Percentiles rank a stretch among this genome's conserved stretches.
Conservation (phyloP, 1,140 invertebrate species). For the Drosophila kanapiae region DNA sequence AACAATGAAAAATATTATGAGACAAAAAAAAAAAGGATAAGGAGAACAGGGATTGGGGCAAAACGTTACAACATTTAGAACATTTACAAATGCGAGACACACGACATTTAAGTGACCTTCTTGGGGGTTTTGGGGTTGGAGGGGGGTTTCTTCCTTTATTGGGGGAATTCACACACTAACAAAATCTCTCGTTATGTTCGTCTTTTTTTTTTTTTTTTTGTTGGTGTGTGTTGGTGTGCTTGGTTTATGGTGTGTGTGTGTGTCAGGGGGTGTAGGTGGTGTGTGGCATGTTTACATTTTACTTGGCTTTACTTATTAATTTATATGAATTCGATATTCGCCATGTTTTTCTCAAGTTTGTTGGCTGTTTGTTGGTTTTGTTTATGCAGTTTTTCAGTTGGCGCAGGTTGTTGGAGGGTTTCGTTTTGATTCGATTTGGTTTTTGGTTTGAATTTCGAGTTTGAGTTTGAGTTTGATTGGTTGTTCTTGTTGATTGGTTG, state of each 20-base stretch:
- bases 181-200: conserved; percentile 28
- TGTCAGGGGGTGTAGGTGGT: conserved; percentile 10
- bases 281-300: conserved; percentile 50
- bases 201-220: conserved; percentile 14
- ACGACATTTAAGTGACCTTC: conserved; percentile 61
- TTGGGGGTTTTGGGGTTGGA: background rate
- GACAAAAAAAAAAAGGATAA: conserved; percentile 15
- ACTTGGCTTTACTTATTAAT: conserved; percentile 72
- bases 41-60: conserved; percentile 1
- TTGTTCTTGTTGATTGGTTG: conserved; percentile 32
- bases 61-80: conserved; percentile 69
- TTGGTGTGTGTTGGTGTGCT: conserved; percentile 11
- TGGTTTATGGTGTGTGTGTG: conserved; percentile 10
- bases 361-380: conserved; percentile 52
- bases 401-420: conserved; percentile 56
- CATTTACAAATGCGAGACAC: conserved; percentile 69
- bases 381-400: conserved; percentile 54
- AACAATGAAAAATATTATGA: conserved; percentile 19
- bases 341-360: conserved; percentile 37
- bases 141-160: conserved; percentile 1
- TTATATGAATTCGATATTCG: conserved; percentile 59
- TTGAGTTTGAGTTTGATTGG: conserved; percentile 33
- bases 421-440: conserved; percentile 40
- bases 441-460: conserved; percentile 56
- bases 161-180: conserved; percentile 13